Percentiles rank a stretch among this genome's conserved stretches.
Evolutionary conservation across 2,797 vertebrate genomes (phyloP).

Genomic region (Synaphobranchus kaupii): DNA sequence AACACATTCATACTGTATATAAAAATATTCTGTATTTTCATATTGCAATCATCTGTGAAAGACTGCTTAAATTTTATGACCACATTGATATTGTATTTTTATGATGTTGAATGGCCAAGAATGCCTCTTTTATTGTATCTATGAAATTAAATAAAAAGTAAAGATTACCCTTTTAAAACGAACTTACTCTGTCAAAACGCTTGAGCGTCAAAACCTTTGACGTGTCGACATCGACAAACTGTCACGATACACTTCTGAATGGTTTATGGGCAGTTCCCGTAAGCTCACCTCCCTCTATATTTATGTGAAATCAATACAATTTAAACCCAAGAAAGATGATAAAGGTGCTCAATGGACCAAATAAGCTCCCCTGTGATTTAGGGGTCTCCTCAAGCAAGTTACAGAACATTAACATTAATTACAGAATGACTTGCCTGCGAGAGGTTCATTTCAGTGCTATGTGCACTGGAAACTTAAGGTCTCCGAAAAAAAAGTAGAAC

Average conservation of each 20-base stretch:
- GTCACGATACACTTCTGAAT: neutral
- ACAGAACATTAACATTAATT: constrained; percentile 21
- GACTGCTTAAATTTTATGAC: too few species aligned
- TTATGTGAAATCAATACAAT: neutral
- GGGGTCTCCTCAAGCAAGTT: neutral
- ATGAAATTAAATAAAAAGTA: neutral
- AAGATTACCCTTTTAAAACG: neutral
- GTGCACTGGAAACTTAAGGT: neutral
- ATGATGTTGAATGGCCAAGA: neutral
- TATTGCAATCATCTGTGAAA: too few species aligned
- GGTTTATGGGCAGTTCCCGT: neutral
- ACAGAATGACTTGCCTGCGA: neutral
- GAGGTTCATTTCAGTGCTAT: neutral
- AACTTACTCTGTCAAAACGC: neutral
- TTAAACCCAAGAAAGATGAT: constrained; percentile 1
- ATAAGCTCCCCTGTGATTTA: neutral
- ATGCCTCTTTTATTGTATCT: neutral
- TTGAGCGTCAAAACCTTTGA: neutral
- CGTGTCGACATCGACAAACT: neutral
- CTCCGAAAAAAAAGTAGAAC: neutral
- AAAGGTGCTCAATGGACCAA: neutral
- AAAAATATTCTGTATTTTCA: too few species aligned
- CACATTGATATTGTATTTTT: neutral
- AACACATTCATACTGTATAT: too few species aligned
- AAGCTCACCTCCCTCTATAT: neutral